Base-by-base conservation (phyloP, 2,113 vertebrate species). In the Sinocyclocheilus anophthalmus region DNA sequence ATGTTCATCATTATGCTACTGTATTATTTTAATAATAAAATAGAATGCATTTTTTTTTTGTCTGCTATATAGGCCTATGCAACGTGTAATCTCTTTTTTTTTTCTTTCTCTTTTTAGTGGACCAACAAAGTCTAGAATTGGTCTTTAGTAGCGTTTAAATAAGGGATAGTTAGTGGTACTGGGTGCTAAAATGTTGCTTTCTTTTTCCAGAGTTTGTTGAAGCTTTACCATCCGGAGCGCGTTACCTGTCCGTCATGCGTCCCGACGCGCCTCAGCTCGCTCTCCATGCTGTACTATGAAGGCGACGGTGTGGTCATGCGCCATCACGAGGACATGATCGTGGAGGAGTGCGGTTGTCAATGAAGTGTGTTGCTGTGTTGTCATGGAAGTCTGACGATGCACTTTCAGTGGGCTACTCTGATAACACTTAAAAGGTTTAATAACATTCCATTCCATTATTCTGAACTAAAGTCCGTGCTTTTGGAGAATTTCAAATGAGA, bases 211-310 rank as follows among this genome's bases (percentile, higher is more conserved):
- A 97, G 97, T 87, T 89, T 98, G 88, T 81, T 98, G 90, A 93
- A 93, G 90, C 92, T 95, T 67, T 95, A 96, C 90, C 95, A 97
- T 7, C 96, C 97, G 9, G 93, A 94, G 26, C 92, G 91, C 1
- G 95, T 94, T 67, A 92, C 92, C 0, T 97, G 96, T 0, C 94
- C 94, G 0, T 93, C 93, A 69, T 98, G 97, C n/a, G 95, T 95
- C 24, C 96, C 97, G 0, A 92, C 95, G 0, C 95, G 91, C 82
- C 95, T 97, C 94, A 96, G 95, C 72, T 91, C 96, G 0, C 94
- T 97, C 22, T 97, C 97, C 90, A 98, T 98, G 96, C 92, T 98
- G 53, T 98, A 98, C 93, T 96, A 96, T 0, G 96, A 97, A 89
- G 94, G 90, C 0, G 95, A 95, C 0, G 95, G 96, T 6, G 78